Conservation (phyloP, 2,797 vertebrate species). For the Megaceryle alcyon region DNA sequence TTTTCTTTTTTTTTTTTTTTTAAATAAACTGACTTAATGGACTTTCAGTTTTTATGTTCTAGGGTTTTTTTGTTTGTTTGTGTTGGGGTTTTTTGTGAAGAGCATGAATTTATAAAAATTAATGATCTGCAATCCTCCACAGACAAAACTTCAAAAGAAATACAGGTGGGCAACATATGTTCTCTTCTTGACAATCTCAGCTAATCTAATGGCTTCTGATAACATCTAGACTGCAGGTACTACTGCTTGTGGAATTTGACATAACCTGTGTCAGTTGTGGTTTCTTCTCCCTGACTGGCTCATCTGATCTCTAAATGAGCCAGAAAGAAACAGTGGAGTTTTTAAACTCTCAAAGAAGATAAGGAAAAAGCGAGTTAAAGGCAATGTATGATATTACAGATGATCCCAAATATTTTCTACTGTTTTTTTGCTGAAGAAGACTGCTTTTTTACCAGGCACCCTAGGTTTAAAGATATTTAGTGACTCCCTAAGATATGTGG, state of each 20-base stretch:
- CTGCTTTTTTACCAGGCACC: background rate
- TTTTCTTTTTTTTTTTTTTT: background rate
- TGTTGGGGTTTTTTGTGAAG: background rate
- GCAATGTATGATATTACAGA: background rate
- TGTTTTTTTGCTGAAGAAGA: background rate
- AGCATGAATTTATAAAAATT: background rate
- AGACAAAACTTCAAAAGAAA: slow-evolving; percentile 21
- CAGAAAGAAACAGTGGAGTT: background rate
- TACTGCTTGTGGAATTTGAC: background rate
- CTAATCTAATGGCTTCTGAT: background rate
- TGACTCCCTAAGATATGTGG: background rate
- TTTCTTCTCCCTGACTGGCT: background rate
- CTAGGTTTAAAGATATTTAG: background rate
- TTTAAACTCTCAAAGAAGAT: background rate
- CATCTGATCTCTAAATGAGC: background rate
- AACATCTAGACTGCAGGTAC: background rate
- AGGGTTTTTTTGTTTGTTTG: no score
- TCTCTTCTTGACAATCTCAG: background rate
- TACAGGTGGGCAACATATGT: background rate
- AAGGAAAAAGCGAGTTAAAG: background rate
- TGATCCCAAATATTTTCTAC: background rate
- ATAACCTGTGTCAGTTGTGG: background rate
- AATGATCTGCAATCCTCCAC: background rate
- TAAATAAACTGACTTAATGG: background rate
- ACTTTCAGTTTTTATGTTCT: background rate